Conservation (phyloP, 2,888 invertebrate genomes). For the Troides aeacus region DNA sequence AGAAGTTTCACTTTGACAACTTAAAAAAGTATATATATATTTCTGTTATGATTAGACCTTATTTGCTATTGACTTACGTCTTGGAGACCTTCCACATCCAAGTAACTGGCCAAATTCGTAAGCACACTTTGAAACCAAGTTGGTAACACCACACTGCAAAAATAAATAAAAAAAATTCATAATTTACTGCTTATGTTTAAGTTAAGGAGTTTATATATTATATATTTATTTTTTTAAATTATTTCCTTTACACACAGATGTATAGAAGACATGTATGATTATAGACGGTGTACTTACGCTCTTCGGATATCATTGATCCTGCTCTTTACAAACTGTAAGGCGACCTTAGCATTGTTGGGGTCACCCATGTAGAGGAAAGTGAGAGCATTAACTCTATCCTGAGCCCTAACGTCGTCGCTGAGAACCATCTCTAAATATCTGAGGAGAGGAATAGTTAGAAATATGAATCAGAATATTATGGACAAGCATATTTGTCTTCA, state of each 20-base stretch:
- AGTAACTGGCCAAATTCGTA: slow-evolving; percentile 54
- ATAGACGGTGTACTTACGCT: slow-evolving; percentile 46
- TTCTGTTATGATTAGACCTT: too few relatives aligned
- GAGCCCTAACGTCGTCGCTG: slow-evolving; percentile 59
- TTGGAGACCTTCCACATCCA: slow-evolving; percentile 58
- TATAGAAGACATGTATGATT: too few relatives aligned
- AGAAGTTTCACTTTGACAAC: too few relatives aligned
- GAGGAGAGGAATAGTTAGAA: slow-evolving; percentile 25
- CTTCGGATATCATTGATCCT: slow-evolving; percentile 49
- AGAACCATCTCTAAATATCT: slow-evolving; percentile 61
- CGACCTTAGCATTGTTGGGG: slow-evolving; percentile 53
- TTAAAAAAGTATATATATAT: too few relatives aligned
- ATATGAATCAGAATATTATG: neutral
- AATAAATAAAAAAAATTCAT: slow-evolving; percentile 13
- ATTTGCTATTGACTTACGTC: slow-evolving; percentile 55
- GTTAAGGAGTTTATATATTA: too few relatives aligned
- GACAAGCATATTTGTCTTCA: too few relatives aligned
- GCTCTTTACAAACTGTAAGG: slow-evolving; percentile 56
- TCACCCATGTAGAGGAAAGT: slow-evolving; percentile 64
- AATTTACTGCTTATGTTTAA: too few relatives aligned
- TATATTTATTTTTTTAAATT: too few relatives aligned
- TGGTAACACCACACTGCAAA: slow-evolving; percentile 58
- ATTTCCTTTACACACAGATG: too few relatives aligned
- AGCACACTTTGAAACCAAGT: slow-evolving; percentile 57
- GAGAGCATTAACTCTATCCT: slow-evolving; percentile 66